Percentiles rank a stretch among this genome's conserved stretches.
Evolutionary conservation across 1,140 invertebrate genomes (phyloP).

Genomic region (Drosophila sp.): DNA sequence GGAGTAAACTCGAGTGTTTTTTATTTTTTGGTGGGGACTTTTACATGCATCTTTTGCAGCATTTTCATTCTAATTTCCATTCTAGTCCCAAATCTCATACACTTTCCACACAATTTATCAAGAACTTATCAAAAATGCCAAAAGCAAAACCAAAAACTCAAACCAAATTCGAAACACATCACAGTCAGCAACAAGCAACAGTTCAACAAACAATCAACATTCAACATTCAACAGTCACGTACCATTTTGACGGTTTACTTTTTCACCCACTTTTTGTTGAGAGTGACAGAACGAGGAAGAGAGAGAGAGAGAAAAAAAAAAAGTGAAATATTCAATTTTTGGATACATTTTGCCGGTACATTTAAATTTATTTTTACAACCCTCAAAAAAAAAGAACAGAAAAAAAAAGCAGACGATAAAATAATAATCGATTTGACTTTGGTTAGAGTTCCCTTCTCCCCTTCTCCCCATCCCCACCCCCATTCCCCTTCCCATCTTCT

Average conservation of each 20-base stretch:
- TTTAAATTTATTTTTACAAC: constrained; percentile 73
- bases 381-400: constrained; percentile 13
- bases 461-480: background rate
- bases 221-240: constrained; percentile 68
- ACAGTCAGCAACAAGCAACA: constrained; percentile 26
- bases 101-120: constrained; percentile 32
- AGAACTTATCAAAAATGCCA: constrained; percentile 18
- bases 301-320: constrained; percentile 1
- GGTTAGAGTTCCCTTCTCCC: constrained; percentile 47
- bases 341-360: constrained; percentile 71
- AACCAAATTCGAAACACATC: constrained; percentile 8
- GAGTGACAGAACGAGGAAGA: background rate
- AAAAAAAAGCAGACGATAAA: constrained; percentile 64
- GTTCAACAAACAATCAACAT: constrained; percentile 35
- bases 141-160: background rate
- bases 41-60: background rate
- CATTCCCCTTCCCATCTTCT: background rate
- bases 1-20: too few species aligned
- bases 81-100: background rate
- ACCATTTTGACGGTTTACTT: constrained; percentile 47
- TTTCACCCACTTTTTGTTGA: background rate
- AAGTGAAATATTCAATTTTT: constrained; percentile 69
- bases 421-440: constrained; percentile 78
- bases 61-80: background rate
- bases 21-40: background rate